Base-by-base conservation (phyloP, 2,113 vertebrate species). In the Phyllopteryx taeniolatus region DNA sequence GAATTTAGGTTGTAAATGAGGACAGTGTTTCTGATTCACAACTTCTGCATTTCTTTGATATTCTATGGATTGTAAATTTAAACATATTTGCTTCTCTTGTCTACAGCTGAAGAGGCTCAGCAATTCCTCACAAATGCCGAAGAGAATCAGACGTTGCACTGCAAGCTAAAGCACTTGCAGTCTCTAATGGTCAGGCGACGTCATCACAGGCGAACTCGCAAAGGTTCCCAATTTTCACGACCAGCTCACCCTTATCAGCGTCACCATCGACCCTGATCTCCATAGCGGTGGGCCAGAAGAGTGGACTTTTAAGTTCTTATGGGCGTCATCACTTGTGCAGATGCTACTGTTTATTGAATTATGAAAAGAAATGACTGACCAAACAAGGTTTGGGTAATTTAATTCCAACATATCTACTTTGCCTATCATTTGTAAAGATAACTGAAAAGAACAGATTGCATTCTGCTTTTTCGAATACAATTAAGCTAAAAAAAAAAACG, bases 111-210 rank as follows among this genome's bases (percentile, higher is more conserved):
- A 91, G 94, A 13, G 89, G 94, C 72, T 91, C 91, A 2, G 1
- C 69, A 91, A 72, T 88, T 90, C 46, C 92, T 93, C 87, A 93
- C 94, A 5, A 39, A 72, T 35, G 75, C 69, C 31, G 76, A 84
- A 0, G 96, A 98, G 83, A 96, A 97, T 85, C 91, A 93, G 0
- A 93, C 94, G 1, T 92, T 94, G 0, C 96, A 96, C 56, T 94
- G 93, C 86, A 98, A 98, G 81, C 94, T 98, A 39, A 93, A 98
- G 81, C 94, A 91, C 1, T 92, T 98, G 43, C 95, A 96, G 92
- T 88, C 95, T 59, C 83, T 97, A 70, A 92, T 98, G 90, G 94
- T 95, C 87, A 95, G 96, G 88, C 93, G 94, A 62, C 91, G 94
- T 31, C 90, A 95, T 39, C 95, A 94, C 33, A 89, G 94, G 61